Evolutionary conservation across 1,140 invertebrate species (phyloP).

Genomic region (Aphidius ervi): DNA sequence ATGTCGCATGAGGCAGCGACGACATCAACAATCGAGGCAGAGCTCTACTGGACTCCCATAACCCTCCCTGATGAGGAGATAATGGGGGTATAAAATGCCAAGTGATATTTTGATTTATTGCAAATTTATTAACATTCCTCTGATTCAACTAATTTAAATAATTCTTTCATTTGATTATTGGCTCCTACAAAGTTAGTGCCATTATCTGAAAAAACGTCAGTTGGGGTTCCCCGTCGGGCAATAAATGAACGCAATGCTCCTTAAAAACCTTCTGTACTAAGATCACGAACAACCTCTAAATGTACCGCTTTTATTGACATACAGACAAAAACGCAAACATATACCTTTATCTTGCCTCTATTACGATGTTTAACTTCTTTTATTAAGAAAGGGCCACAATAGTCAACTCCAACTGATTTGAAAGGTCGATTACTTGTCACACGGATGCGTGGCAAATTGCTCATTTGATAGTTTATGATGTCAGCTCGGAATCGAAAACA

Average conservation of each 20-base stretch:
- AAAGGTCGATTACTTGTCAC: constrained; percentile 23
- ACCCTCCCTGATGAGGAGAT: constrained; percentile 38
- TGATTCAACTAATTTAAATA: not conserved
- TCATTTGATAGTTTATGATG: constrained; percentile 11
- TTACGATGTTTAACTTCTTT: constrained; percentile 21
- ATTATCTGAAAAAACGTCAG: constrained; percentile 20
- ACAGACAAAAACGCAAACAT: constrained; percentile 19
- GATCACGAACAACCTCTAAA: constrained; percentile 18
- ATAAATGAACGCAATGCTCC: constrained; percentile 17
- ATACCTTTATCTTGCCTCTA: constrained; percentile 7
- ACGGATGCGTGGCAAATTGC: constrained; percentile 18
- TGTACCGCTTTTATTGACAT: constrained; percentile 16
- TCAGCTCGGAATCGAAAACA: constrained; percentile 25
- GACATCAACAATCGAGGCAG: too few species aligned
- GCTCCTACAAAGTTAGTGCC: constrained; percentile 21
- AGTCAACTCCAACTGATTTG: constrained; percentile 20
- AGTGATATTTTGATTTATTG: not conserved
- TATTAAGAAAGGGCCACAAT: constrained; percentile 24
- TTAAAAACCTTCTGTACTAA: constrained; percentile 16
- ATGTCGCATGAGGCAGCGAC: too few species aligned
- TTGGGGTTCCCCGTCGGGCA: constrained; percentile 9
- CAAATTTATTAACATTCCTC: not conserved
- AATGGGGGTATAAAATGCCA: constrained; percentile 39
- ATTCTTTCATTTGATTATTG: constrained; percentile 15
- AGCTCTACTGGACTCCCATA: constrained; percentile 41